Base-by-base conservation (phyloP, 2,113 vertebrate species). In the Pelvicachromis taeniatus region DNA sequence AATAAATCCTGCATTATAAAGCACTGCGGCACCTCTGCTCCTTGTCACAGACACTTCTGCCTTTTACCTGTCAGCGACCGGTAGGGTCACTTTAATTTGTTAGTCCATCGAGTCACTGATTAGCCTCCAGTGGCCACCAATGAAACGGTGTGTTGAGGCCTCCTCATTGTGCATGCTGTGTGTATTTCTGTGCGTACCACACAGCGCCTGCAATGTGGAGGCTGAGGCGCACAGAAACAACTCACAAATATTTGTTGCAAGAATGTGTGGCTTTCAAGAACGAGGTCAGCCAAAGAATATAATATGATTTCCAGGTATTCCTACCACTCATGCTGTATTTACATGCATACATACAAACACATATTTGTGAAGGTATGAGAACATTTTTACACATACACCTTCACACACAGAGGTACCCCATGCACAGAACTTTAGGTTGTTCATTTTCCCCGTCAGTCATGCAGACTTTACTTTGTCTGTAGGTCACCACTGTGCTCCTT, bases 151-250 rank as follows among this genome's bases (percentile, higher is more conserved):
- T 65, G 87, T 82, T 5, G 9, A 35, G 70, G 90, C 81, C 75
- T 95, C 94, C 94, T 95, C 94, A 95, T 95, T 95, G 94, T 95
- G 94, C 94, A 95, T 95, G 94, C 94, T 95, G 94, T 95, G 95
- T 95, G 94, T 94, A 29, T 90, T 58, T 54, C 81, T 85, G 70
- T 82, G 52, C 84, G 68, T 54, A 81, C 33, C 95, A 78, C 95
- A 95, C 95, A 95, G 95, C 94, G 95, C 94, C 92, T 95, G 95
- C 95, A 95, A 95, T 95, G 95, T 95, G 95, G 95, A 95, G 92
- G 93, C 83, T 48, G 84, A 81, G 81, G 31, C 84, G 31, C 10
- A n/a, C 78, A 11, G 53, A 87, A 53, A 78, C 91, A 7, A 10
- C 92, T 65, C 75, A 9, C 73, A 2, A 40, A 21, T 11, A 35